Evolutionary conservation across 2,113 vertebrate species (phyloP).

Genomic region (Aphelocoma coerulescens): DNA sequence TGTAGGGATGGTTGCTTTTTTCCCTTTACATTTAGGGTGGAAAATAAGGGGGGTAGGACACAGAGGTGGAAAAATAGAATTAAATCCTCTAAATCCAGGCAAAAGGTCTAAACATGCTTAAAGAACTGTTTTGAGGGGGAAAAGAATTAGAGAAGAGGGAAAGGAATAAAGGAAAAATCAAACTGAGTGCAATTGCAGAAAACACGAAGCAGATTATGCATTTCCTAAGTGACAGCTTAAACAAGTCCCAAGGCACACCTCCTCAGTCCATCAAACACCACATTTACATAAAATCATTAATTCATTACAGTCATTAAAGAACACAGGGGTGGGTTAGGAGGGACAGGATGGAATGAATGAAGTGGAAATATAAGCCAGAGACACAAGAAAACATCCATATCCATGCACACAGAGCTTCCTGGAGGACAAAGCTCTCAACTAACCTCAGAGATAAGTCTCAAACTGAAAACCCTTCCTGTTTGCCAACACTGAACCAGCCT

Average conservation of each 20-base stretch:
- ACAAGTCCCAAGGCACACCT: constrained; percentile 30
- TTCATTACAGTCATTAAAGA: constrained; percentile 42
- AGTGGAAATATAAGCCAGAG: background rate
- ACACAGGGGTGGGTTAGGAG: background rate
- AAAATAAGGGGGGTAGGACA: background rate
- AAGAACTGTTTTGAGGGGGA: background rate
- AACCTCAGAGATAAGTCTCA: background rate
- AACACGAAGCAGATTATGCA: constrained; percentile 26
- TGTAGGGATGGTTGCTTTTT: constrained; percentile 15
- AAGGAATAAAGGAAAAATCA: constrained; percentile 1
- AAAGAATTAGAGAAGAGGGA: background rate
- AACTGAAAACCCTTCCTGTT: background rate
- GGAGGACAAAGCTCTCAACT: background rate
- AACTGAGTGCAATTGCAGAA: background rate
- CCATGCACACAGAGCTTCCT: rapidly evolving
- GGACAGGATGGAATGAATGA: background rate
- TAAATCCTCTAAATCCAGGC: background rate
- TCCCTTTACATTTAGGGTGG: background rate
- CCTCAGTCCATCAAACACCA: constrained; percentile 17
- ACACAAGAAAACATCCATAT: background rate
- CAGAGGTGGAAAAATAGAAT: background rate
- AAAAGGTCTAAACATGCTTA: background rate
- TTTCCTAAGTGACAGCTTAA: constrained; percentile 49
- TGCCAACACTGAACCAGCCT: background rate
- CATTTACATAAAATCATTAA: constrained; percentile 67